Conservation (phyloP, 1,140 invertebrate species). For the Fopius arisanus region DNA sequence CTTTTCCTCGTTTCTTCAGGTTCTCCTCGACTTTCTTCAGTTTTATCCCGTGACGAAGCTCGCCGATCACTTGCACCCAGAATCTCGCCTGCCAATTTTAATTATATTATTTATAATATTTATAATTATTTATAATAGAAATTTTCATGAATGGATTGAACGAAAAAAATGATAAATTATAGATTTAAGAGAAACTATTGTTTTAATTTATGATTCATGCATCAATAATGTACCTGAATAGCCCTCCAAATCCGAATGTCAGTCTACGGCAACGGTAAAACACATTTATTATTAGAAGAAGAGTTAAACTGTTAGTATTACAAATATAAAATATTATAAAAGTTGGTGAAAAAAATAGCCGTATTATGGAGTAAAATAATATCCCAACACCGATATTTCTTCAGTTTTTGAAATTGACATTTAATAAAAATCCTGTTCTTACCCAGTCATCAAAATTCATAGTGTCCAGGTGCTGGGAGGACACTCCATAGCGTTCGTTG, state of each 20-base stretch:
- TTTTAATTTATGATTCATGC: not conserved
- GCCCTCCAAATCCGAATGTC: slow-evolving; percentile 78
- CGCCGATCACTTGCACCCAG: slow-evolving; percentile 96
- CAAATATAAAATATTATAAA: too few relatives aligned
- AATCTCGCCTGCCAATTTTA: slow-evolving; percentile 79
- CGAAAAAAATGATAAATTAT: not conserved
- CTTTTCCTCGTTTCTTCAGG: slow-evolving; percentile 56
- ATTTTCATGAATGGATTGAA: not conserved
- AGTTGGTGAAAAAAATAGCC: too few relatives aligned
- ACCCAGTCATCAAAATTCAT: slow-evolving; percentile 89
- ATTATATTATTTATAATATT: not conserved
- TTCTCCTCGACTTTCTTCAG: slow-evolving; percentile 86
- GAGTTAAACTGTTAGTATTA: not conserved
- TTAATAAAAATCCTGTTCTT: slow-evolving; percentile 52
- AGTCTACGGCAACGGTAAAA: slow-evolving; percentile 63
- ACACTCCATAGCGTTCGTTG: slow-evolving; percentile 59
- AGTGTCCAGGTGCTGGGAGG: slow-evolving; percentile 75
- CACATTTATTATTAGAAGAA: too few relatives aligned
- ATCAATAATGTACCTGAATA: slow-evolving; percentile 71
- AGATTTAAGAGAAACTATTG: not conserved
- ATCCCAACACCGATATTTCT: not conserved
- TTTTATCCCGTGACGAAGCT: slow-evolving; percentile 84
- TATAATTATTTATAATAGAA: too few relatives aligned
- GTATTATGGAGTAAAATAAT: not conserved
- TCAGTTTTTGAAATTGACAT: slow-evolving; percentile 26